Conservation (phyloP, 2,888 invertebrate genomes). For the Mesoligia furuncula region DNA sequence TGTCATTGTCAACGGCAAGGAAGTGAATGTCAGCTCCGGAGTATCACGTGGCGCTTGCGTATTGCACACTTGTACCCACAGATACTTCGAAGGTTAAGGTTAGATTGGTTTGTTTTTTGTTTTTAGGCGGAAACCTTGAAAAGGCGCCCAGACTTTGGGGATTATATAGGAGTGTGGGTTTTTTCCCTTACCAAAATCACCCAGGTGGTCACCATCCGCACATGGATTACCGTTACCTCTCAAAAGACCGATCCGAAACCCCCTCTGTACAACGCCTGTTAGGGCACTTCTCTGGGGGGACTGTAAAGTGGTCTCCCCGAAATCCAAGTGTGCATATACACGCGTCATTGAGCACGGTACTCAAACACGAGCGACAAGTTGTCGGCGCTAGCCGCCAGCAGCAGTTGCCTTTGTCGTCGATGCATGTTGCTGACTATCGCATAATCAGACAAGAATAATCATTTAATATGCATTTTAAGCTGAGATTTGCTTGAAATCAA, state of each 20-base stretch:
- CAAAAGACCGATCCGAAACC: too few species aligned
- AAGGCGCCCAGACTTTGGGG: too few species aligned
- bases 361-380: too few species aligned
- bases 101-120: too few species aligned
- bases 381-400: background rate
- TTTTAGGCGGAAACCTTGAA: too few species aligned
- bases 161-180: too few species aligned
- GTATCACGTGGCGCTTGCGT: constrained; percentile 37
- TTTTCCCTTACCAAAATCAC: too few species aligned
- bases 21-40: constrained; percentile 40
- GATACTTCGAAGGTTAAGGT: constrained; percentile 5
- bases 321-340: background rate
- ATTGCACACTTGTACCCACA: background rate
- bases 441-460: background rate
- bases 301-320: background rate
- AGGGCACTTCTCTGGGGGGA: background rate
- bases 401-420: background rate
- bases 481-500: background rate
- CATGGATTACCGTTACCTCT: too few species aligned
- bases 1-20: constrained; percentile 62
- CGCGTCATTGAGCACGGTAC: too few species aligned
- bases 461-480: background rate
- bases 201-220: too few species aligned
- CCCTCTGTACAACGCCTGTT: too few species aligned
- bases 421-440: too few species aligned